Evolutionary conservation across 2,797 vertebrate species (phyloP).

Genomic region (Halcyon chelicuti): DNA sequence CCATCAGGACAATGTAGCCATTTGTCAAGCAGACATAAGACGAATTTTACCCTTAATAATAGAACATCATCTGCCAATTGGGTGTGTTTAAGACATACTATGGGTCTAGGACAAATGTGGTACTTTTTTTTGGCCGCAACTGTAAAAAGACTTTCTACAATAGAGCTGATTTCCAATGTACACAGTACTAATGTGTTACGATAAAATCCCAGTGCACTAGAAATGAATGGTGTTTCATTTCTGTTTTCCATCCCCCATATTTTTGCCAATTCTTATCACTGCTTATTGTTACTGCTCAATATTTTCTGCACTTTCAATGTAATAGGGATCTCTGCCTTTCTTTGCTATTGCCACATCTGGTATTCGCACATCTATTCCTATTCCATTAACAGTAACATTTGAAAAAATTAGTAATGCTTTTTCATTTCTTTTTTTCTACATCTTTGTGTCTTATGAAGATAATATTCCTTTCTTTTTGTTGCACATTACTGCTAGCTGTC

Average conservation of each 20-base stretch:
- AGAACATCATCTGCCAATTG: neutral
- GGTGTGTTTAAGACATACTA: neutral
- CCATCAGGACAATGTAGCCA: neutral
- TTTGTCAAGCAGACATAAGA: neutral
- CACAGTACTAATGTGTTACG: neutral
- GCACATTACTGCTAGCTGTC: neutral
- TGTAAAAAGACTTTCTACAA: neutral
- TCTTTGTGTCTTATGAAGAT: neutral
- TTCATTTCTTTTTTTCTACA: neutral
- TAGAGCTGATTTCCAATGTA: neutral
- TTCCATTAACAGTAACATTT: neutral
- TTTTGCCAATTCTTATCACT: neutral
- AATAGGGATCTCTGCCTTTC: neutral
- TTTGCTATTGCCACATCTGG: neutral
- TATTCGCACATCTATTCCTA: neutral
- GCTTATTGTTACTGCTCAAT: neutral
- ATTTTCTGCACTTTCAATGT: neutral
- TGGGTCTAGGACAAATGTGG: neutral
- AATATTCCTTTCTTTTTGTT: neutral
- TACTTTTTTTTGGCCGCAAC: neutral
- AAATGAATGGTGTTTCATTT: neutral
- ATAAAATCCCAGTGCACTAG: neutral
- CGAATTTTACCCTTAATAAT: neutral
- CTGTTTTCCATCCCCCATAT: neutral
- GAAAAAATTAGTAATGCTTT: neutral